These are phyloP conservation scores for Panthera uncia DNA, from an alignment of 2,113 vertebrate species.

Conservation along the genomic window DNA sequence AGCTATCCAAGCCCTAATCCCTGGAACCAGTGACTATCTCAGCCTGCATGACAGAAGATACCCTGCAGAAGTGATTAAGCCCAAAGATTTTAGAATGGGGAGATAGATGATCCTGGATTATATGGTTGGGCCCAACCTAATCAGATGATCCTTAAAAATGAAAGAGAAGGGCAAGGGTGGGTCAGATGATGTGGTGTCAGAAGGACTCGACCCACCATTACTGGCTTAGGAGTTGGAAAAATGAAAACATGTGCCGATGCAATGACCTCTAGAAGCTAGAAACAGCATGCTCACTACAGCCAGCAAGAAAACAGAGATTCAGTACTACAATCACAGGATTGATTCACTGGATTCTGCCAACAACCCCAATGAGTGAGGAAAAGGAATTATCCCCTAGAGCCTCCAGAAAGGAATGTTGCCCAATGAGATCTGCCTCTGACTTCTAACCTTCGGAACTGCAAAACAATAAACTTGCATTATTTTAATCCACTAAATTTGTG, in stretches of 20 bases:
- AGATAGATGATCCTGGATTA: background rate
- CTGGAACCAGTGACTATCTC: too few species aligned
- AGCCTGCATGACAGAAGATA: background rate
- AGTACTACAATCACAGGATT: accelerated
- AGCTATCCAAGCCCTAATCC: accelerated
- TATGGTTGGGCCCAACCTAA: background rate
- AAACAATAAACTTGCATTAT: background rate
- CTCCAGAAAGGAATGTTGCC: too few species aligned
- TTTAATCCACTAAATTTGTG: background rate
- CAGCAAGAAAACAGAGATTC: background rate
- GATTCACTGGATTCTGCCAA: background rate
- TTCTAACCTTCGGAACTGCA: background rate
- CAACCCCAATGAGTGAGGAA: background rate
- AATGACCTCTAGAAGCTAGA: background rate
- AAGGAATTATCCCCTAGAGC: background rate
- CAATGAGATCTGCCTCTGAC: too few species aligned
- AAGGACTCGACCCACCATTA: background rate
- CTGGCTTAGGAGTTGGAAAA: background rate
- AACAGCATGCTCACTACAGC: background rate
- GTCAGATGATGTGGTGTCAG: background rate
- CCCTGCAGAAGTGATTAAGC: background rate
- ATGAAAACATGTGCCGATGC: background rate
- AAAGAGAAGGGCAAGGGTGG: background rate
- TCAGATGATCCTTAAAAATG: background rate
- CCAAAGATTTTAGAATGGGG: too few species aligned